phyloP scores from a whole-genome alignment of 1,140 invertebrate species.

The Calephelis nemesis region DNA sequence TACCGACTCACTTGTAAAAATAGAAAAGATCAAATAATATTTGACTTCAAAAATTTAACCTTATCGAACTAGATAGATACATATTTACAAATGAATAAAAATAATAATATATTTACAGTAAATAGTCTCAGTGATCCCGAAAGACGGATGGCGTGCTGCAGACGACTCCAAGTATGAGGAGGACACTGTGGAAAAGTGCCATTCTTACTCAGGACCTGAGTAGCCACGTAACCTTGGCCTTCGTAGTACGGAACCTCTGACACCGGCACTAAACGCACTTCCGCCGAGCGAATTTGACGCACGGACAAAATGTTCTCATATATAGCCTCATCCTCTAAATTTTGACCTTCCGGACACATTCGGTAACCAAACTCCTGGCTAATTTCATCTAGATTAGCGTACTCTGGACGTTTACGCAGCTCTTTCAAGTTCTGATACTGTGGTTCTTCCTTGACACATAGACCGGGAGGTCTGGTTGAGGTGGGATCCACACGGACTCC shows the following conservation, averaged over 20 bases:
- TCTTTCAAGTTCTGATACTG: conserved; percentile 72
- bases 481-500: conserved; percentile 62
- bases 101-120: conserved; percentile 61
- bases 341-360: conserved; percentile 75
- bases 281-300: conserved; percentile 72
- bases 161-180: conserved; percentile 62
- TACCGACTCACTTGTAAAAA: no score
- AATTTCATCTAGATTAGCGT: conserved; percentile 73
- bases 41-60: no score
- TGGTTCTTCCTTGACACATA: conserved; percentile 60
- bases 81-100: neutral
- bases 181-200: conserved; percentile 76
- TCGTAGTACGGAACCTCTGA: conserved; percentile 70
- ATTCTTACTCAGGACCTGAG: conserved; percentile 69
- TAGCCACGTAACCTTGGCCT: conserved; percentile 72
- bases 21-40: no score
- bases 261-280: conserved; percentile 74
- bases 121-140: conserved; percentile 61
- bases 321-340: conserved; percentile 74
- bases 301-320: conserved; percentile 74
- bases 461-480: conserved; percentile 52
- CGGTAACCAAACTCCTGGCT: conserved; percentile 74
- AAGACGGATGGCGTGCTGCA: conserved; percentile 58
- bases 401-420: conserved; percentile 68
- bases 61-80: neutral